Base-by-base conservation (phyloP, 1,140 invertebrate species). In the Achatina immaculata region DNA sequence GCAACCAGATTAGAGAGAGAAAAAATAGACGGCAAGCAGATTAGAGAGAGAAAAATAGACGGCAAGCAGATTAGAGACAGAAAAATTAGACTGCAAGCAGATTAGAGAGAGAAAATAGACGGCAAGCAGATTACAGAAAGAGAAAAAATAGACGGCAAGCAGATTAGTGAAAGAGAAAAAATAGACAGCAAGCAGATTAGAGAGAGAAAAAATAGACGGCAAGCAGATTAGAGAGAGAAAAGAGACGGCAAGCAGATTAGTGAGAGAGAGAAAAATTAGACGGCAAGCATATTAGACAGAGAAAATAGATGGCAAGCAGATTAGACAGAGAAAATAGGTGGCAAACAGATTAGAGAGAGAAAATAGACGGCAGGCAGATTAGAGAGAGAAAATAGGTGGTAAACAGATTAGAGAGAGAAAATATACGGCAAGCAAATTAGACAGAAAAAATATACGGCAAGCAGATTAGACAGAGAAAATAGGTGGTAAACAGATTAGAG, bases 71-170 rank as follows among this genome's bases (percentile, higher is more conserved):
- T 36, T 4, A 43, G 21, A 38, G 81, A 83, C 58, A 75, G 43
- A 78, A 45, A 83, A 40, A 75, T 34, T 34, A 80, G 36, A 62
- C 1, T 21, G 48, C 21, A 38, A 65, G 43, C 65, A 77, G 81
- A 40, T 28, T 40, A 24, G 34, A 76, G 31, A 38, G 40, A 9
- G 14, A 38, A 11, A 74, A 38, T 16, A 40, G 24, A 31, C 11
- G 16, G 14, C 21, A 31, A 24, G 36, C 21, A 16, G 11, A 11
- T n/a, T 14, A 36, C 24, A 42, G 31, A n/a, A 7, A n/a, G 58
- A 31, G 55, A 21, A 40, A 19, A 14, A 74, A 11, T n/a, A n/a
- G n/a, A 51, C 24, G 42, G n/a, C 1, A 28, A 69, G 38, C 24
- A 42, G 0, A 69, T 66, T 66, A n/a, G 6, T n/a, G n/a, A n/a